A percentile compares a stretch with the other conserved stretches of the same genome.
These are phyloP conservation scores for Drosophila colorata DNA, from an alignment of 2,888 invertebrate genomes.

Conservation along the genomic window DNA sequence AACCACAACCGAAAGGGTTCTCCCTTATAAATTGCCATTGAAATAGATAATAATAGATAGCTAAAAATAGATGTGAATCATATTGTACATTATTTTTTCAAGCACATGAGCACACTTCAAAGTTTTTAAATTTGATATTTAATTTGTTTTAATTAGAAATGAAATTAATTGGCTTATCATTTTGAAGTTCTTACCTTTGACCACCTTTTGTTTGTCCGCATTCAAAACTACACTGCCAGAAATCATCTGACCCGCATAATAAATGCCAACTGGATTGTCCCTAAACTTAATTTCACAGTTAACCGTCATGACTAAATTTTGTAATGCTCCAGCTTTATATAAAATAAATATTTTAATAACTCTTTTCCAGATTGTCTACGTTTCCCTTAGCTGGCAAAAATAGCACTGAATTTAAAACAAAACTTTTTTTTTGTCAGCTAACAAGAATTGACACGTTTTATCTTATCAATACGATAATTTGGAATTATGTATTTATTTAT, in stretches of 20 bases:
- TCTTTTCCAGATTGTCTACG: slow-evolving; percentile 16
- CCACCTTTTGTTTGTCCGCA: slow-evolving; percentile 64
- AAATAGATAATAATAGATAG: slow-evolving; percentile 14
- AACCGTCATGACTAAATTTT: slow-evolving; percentile 64
- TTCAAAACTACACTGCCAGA: slow-evolving; percentile 67
- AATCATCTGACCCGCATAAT: slow-evolving; percentile 81
- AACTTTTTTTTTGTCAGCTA: slow-evolving; percentile 17
- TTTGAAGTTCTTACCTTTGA: slow-evolving; percentile 53
- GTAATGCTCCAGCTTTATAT: background rate
- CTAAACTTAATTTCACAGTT: slow-evolving; percentile 80
- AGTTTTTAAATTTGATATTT: background rate
- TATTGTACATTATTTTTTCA: background rate
- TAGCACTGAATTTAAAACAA: slow-evolving; percentile 36
- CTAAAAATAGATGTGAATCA: slow-evolving; percentile 42
- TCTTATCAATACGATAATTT: slow-evolving; percentile 58
- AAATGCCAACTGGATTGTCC: slow-evolving; percentile 78
- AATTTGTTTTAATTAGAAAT: background rate
- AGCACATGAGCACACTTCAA: too few relatives aligned
- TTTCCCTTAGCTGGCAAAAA: slow-evolving; percentile 26
- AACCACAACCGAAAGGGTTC: too few relatives aligned
- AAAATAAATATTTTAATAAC: background rate
- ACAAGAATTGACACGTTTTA: slow-evolving; percentile 40
- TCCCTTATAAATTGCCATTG: background rate
- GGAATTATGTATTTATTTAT: slow-evolving; percentile 42
- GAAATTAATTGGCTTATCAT: background rate